A percentile compares a stretch with the other conserved stretches of the same genome.
Evolutionary conservation across 1,140 invertebrate genomes (phyloP).

Genomic region (Saccostrea glomerata): DNA sequence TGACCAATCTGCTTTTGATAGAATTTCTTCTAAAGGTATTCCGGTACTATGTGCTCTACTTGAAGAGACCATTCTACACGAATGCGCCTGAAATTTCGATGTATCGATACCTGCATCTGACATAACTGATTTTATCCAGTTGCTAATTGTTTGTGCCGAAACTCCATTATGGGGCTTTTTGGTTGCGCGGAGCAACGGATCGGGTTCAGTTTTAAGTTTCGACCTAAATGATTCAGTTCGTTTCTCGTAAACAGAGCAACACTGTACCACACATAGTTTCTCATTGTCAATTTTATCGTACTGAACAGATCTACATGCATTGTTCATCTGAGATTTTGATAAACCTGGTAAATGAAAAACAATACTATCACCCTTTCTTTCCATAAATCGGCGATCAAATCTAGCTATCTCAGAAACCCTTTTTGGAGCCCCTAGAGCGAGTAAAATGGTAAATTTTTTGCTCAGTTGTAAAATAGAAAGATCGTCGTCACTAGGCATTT

Average conservation of each 20-base stretch:
- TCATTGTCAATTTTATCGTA: slow-evolving; percentile 17
- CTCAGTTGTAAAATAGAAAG: slow-evolving; percentile 28
- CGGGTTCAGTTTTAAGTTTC: neutral
- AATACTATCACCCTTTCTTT: slow-evolving; percentile 11
- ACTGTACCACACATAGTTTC: slow-evolving; percentile 34
- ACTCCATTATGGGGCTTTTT: slow-evolving; percentile 24
- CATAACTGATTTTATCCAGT: slow-evolving; percentile 45
- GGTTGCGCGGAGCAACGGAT: slow-evolving; percentile 18
- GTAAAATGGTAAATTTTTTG: slow-evolving; percentile 41
- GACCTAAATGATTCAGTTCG: neutral
- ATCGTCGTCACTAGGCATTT: neutral
- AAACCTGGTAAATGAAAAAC: slow-evolving; percentile 42
- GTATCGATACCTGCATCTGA: slow-evolving; percentile 34
- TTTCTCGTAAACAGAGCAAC: slow-evolving; percentile 20
- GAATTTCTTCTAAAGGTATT: slow-evolving; percentile 33
- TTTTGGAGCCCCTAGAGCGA: slow-evolving; percentile 40
- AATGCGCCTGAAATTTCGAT: slow-evolving; percentile 39
- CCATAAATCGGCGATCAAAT: slow-evolving; percentile 19
- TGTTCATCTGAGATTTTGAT: slow-evolving; percentile 44
- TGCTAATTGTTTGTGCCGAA: slow-evolving; percentile 37
- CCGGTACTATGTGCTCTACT: slow-evolving; percentile 16
- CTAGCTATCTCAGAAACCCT: slow-evolving; percentile 22
- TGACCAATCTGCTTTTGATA: slow-evolving; percentile 44
- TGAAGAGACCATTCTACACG: slow-evolving; percentile 38
- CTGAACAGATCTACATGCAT: slow-evolving; percentile 2